Percentiles rank a stretch among this genome's conserved stretches.
Conservation (phyloP, 1,140 invertebrate genomes). For the Drosophila ogumai region DNA sequence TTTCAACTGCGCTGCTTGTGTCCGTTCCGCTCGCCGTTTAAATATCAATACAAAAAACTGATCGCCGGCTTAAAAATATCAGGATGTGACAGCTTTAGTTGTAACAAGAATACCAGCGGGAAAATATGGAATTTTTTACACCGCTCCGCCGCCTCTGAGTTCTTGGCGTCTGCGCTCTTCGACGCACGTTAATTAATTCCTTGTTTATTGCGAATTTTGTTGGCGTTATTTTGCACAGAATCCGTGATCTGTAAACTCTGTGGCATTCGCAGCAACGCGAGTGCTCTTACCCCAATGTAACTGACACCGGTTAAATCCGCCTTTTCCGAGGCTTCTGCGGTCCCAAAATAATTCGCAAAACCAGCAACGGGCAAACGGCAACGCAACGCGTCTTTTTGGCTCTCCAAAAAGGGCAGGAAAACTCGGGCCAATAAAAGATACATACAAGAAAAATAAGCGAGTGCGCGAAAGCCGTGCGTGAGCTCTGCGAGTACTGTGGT, state of each 20-base stretch:
- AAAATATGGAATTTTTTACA: neutral
- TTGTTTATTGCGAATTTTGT: conserved; percentile 21
- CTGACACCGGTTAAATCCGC: conserved; percentile 12
- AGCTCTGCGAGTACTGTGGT: conserved; percentile 22
- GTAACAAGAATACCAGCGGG: neutral
- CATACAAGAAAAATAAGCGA: conserved; percentile 75
- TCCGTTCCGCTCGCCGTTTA: neutral
- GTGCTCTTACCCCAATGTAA: conserved; percentile 12
- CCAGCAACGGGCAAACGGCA: neutral
- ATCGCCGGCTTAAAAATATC: conserved; percentile 3
- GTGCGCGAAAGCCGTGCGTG: conserved; percentile 66
- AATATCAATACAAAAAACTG: conserved; percentile 1
- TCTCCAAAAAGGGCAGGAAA: conserved; percentile 75
- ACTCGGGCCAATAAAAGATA: conserved; percentile 79
- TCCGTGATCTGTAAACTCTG: neutral
- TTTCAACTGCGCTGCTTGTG: conserved; percentile 1
- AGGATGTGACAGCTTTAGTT: neutral
- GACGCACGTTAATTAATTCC: conserved; percentile 9
- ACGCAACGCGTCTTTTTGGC: conserved; percentile 47
- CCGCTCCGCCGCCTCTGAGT: neutral
- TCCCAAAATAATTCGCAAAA: conserved; percentile 33
- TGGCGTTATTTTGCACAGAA: conserved; percentile 3
- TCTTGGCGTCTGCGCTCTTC: neutral
- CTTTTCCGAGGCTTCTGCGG: conserved; percentile 4
- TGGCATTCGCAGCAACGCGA: conserved; percentile 13